Conservation (phyloP, 2,797 vertebrate species). For the Acridotheres tristis region DNA sequence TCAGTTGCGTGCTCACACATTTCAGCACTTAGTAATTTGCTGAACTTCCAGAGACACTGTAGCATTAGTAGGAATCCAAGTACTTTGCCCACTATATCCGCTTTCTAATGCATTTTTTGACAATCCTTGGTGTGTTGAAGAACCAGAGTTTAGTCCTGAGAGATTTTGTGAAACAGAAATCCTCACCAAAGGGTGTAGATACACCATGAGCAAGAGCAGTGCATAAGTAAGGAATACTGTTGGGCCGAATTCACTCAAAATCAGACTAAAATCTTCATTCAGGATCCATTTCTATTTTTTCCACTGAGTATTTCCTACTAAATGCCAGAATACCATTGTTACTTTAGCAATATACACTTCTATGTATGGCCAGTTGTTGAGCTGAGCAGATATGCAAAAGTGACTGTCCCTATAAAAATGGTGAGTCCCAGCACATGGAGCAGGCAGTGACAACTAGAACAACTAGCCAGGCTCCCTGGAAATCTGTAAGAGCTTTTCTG, state of each 20-base stretch:
- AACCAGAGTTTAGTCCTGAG: background rate
- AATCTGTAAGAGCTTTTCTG: background rate
- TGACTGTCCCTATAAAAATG: fast-evolving
- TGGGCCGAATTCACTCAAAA: background rate
- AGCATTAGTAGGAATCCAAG: background rate
- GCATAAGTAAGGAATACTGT: background rate
- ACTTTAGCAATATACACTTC: background rate
- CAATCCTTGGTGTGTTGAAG: background rate
- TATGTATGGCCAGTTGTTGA: background rate
- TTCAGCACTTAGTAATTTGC: background rate
- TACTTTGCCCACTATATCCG: background rate
- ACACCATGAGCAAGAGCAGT: background rate
- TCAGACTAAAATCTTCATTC: background rate
- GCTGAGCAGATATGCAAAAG: background rate
- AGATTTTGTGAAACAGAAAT: background rate
- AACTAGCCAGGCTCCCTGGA: background rate
- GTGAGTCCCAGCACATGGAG: background rate
- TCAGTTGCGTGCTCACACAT: background rate
- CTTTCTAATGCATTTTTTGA: background rate
- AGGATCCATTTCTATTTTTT: background rate
- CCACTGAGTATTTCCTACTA: background rate
- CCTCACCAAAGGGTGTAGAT: background rate
- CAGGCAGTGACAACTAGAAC: background rate
- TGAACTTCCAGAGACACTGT: background rate
- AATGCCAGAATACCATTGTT: background rate